phyloP scores from a whole-genome alignment of 2,113 vertebrate species.

The Protomyctophum bolini region DNA sequence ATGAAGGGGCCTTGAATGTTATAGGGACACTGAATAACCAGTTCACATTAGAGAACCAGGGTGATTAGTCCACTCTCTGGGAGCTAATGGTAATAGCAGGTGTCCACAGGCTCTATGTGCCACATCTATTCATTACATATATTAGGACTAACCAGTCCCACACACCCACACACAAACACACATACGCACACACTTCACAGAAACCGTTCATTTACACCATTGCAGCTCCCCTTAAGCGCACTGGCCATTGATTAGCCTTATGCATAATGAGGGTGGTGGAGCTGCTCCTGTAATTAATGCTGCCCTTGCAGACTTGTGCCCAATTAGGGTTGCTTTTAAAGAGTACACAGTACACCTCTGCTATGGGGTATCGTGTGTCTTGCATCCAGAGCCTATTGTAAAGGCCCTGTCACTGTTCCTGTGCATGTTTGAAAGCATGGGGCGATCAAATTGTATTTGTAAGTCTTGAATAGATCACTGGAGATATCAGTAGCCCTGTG shows the following conservation, averaged over 20 bases:
- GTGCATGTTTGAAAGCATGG: no score
- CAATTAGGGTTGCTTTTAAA: constrained; percentile 2
- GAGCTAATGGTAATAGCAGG: constrained; percentile 63
- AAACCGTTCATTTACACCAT: constrained; percentile 57
- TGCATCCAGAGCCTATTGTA: no score
- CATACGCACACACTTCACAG: constrained; percentile 34
- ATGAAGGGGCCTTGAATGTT: constrained; percentile 54
- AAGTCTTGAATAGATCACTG: no score
- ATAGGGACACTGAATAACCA: constrained; percentile 51
- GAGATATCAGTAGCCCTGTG: background rate
- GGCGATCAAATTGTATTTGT: no score
- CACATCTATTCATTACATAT: constrained; percentile 57
- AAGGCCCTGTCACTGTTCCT: no score
- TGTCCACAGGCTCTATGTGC: constrained; percentile 58
- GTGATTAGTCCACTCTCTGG: constrained; percentile 57
- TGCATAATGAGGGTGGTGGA: constrained; percentile 54
- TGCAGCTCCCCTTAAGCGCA: constrained; percentile 50
- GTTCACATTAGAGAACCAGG: constrained; percentile 46
- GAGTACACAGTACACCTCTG: no score
- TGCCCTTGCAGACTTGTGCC: constrained; percentile 32
- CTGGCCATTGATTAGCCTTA: constrained; percentile 64
- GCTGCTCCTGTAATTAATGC: constrained; percentile 53
- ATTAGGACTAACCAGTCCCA: constrained; percentile 45
- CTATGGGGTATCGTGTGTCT: no score
- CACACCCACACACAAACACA: constrained; percentile 17